phyloP scores from a whole-genome alignment of 2,797 vertebrate species.

The Propithecus perrieri region DNA sequence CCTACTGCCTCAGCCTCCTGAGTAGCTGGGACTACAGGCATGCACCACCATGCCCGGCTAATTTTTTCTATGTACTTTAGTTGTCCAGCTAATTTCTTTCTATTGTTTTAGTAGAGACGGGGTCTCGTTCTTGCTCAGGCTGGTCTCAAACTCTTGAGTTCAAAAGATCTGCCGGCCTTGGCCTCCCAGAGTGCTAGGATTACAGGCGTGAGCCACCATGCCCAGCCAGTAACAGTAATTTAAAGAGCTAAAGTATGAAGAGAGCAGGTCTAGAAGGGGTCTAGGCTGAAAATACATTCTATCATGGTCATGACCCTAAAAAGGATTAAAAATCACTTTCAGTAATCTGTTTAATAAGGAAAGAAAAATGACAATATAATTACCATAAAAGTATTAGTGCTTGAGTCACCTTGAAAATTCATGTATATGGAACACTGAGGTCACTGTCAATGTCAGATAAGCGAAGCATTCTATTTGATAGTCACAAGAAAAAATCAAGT shows the following conservation, averaged over 20 bases:
- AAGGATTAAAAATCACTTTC: neutral
- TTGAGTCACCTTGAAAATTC: neutral
- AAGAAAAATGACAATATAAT: slow-evolving; percentile 1
- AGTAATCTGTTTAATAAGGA: neutral
- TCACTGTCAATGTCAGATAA: neutral
- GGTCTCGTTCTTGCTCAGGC: too few species aligned
- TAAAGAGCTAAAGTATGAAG: neutral
- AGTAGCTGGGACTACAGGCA: too few species aligned
- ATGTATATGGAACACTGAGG: neutral
- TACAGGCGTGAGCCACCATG: too few species aligned
- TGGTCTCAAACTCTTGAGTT: too few species aligned
- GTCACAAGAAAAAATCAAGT: neutral
- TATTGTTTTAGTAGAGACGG: too few species aligned
- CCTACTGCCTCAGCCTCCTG: too few species aligned
- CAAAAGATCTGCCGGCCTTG: too few species aligned
- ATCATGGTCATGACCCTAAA: neutral
- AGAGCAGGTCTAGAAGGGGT: neutral
- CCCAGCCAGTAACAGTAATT: neutral
- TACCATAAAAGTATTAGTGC: neutral
- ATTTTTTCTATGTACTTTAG: too few species aligned
- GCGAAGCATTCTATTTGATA: neutral
- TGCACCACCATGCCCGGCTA: too few species aligned
- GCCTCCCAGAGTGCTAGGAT: too few species aligned
- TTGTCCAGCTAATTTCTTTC: too few species aligned
- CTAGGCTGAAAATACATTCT: neutral